Conservation (phyloP, 2,888 invertebrate genomes). For the Brenthis ino region DNA sequence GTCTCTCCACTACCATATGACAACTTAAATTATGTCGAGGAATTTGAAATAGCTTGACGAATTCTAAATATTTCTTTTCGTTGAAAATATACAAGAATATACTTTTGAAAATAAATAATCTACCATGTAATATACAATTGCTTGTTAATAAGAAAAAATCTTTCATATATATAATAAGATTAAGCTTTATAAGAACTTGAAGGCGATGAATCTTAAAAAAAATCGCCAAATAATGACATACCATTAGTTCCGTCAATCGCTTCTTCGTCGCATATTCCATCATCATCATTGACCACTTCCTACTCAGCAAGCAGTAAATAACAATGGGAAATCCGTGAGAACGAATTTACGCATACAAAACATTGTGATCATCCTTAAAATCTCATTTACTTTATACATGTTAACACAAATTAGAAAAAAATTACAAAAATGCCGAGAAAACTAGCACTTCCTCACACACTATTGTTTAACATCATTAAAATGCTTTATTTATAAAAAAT, state of each 20-base stretch:
- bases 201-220: background rate
- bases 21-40: constrained; percentile 45
- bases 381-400: constrained; percentile 25
- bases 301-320: constrained; percentile 51
- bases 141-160: background rate
- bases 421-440: background rate
- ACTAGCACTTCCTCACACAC: background rate
- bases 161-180: background rate
- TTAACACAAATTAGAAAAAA: background rate
- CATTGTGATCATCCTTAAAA: constrained; percentile 33
- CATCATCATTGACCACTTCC: constrained; percentile 70
- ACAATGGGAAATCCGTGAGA: constrained; percentile 67
- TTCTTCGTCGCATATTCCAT: constrained; percentile 46
- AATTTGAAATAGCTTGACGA: constrained; percentile 42
- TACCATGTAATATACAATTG: background rate
- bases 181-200: background rate
- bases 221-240: constrained; percentile 52
- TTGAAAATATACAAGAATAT: background rate
- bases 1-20: constrained; percentile 46
- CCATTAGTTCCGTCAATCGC: constrained; percentile 66
- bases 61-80: constrained; percentile 37
- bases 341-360: constrained; percentile 44
- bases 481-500: background rate
- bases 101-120: background rate
- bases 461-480: background rate